Base-by-base conservation (phyloP, 30 jellyfish, hydroid and myxozoan genomes). In the Pelagia noctiluca region DNA sequence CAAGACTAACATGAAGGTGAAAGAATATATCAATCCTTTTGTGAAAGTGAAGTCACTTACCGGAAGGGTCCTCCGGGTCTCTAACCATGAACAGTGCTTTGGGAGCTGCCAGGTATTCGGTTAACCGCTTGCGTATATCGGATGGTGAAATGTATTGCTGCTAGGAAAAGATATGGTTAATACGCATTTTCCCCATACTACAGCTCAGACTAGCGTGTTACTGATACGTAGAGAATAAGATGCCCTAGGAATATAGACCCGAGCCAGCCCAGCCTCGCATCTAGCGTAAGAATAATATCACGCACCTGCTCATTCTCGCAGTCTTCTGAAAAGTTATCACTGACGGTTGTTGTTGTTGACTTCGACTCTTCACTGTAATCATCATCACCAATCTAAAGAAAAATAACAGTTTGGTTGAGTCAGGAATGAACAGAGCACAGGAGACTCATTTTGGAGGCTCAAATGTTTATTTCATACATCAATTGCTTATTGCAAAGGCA, bases 1-100 rank as follows among this genome's bases (percentile, higher is more conserved):
- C n/a, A n/a, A n/a, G n/a, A n/a, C n/a, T n/a, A n/a, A n/a, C n/a
- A n/a, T n/a, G n/a, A n/a, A n/a, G n/a, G n/a, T n/a, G n/a, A n/a
- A n/a, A n/a, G n/a, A n/a, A n/a, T n/a, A n/a, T n/a, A n/a, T n/a
- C n/a, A n/a, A n/a, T n/a, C n/a, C n/a, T n/a, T n/a, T n/a, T n/a
- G n/a, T n/a, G n/a, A n/a, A n/a, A n/a, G n/a, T n/a, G n/a, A 75
- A 23, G 21, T 46, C 18, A 47, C 88, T 3, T 80, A 93, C 98
- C 98, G 38, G 98, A 93, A 4, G 98, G 98, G 63, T 93, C 98
- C 28, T 93, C 98, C 0, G 98, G 98, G 62, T 93, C 98, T 33
- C 98, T 60, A 24, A 82, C 97, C 95, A 82, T 87, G 68, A 93
- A 93, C 64, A 87, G 75, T 2, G 98, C 97, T 54, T 87, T 87